Percentiles rank a stretch among this genome's conserved stretches.
Evolutionary conservation across 2,888 invertebrate species (phyloP).

Genomic region (Trachelus tabidus): DNA sequence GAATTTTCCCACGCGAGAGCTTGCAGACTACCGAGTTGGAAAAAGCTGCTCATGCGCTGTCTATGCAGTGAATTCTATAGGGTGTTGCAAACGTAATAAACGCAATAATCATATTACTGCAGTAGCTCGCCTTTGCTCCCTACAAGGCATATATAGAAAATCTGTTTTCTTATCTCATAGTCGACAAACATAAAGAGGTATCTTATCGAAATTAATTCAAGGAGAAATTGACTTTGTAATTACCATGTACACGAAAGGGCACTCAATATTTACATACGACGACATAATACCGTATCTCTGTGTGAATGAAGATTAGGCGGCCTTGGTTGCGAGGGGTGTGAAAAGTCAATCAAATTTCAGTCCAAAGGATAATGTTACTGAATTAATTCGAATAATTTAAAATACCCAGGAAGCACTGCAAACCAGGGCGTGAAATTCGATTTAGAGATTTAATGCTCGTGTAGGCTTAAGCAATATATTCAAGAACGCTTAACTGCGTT

Average conservation of each 20-base stretch:
- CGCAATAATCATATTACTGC: background rate
- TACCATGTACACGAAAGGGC: background rate
- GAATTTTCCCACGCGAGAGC: conserved; percentile 1
- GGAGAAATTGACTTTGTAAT: background rate
- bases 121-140: background rate
- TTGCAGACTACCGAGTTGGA: background rate
- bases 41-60: background rate
- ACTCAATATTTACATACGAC: background rate
- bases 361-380: background rate
- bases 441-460: background rate
- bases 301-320: background rate
- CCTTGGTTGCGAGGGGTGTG: background rate
- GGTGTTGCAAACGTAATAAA: background rate
- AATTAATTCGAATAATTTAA: background rate
- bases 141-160: background rate
- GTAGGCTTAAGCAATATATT: background rate
- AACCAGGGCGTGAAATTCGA: background rate
- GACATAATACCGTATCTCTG: background rate
- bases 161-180: background rate
- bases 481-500: background rate
- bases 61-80: background rate
- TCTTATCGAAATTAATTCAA: background rate
- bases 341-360: background rate
- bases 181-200: background rate
- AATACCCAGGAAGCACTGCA: background rate